Evolutionary conservation across 2,888 invertebrate species (phyloP).

Genomic region (Diarsia rubi): DNA sequence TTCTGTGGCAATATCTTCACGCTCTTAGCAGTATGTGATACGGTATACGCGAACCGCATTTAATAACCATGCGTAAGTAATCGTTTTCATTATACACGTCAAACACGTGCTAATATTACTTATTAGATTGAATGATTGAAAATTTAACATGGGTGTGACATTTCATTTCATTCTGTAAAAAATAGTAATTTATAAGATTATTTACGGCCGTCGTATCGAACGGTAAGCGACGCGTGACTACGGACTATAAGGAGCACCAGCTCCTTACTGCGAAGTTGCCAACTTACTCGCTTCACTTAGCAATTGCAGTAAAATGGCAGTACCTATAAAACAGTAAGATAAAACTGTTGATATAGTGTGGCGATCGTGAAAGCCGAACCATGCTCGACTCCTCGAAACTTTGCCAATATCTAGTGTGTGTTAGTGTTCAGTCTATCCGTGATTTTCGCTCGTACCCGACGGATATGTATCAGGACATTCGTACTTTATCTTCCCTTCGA

Average conservation of each 20-base stretch:
- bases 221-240: conserved; percentile 43
- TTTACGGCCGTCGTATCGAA: conserved; percentile 14
- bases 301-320: conserved; percentile 55
- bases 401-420: conserved; percentile 75
- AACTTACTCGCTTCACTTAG: conserved; percentile 51
- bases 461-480: conserved; percentile 54
- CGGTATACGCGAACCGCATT: not conserved
- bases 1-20: not conserved
- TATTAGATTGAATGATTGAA: conserved; percentile 8
- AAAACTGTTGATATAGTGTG: conserved; percentile 69
- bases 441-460: conserved; percentile 64
- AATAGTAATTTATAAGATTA: conserved; percentile 8
- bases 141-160: not conserved
- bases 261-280: conserved; percentile 2
- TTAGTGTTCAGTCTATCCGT: conserved; percentile 58
- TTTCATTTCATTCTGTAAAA: conserved; percentile 23
- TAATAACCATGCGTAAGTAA: conserved; percentile 17
- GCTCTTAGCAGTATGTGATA: not conserved
- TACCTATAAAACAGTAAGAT: conserved; percentile 62
- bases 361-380: conserved; percentile 70
- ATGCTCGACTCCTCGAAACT: conserved; percentile 75
- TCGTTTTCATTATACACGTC: conserved; percentile 4
- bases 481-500: conserved; percentile 55
- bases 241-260: conserved; percentile 29
- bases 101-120: conserved; percentile 4